Evolutionary conservation across 2,797 vertebrate genomes (phyloP).

Genomic region (Manis javanica): DNA sequence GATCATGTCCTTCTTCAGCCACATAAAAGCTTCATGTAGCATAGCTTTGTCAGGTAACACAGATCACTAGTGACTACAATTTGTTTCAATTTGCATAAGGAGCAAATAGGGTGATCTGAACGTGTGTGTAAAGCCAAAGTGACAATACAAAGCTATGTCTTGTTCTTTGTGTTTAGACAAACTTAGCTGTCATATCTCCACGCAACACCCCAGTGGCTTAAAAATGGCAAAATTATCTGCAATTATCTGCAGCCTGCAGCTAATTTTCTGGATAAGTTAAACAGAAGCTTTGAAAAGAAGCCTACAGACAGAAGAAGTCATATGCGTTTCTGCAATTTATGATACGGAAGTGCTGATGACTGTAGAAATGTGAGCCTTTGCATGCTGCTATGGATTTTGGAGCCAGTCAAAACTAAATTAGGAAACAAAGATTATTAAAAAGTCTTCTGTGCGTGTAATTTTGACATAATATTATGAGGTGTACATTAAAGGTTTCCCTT

Average conservation of each 20-base stretch:
- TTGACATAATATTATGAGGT: constrained; percentile 85
- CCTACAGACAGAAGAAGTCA: constrained; percentile 75
- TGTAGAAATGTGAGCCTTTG: constrained; percentile 88
- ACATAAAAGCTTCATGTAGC: not conserved
- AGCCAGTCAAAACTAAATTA: constrained; percentile 93
- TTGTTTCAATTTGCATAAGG: constrained; percentile 59
- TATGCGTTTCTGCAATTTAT: constrained; percentile 84
- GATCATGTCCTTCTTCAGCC: not conserved
- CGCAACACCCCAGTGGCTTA: constrained; percentile 58
- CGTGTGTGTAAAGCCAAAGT: constrained; percentile 24
- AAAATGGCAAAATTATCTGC: constrained; percentile 80
- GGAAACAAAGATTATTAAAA: constrained; percentile 92
- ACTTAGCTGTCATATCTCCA: constrained; percentile 57
- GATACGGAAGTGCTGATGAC: constrained; percentile 90
- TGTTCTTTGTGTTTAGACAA: constrained; percentile 76
- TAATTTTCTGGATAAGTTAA: constrained; percentile 79
- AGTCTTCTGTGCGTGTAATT: constrained; percentile 85
- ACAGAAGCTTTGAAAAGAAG: constrained; percentile 79
- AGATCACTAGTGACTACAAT: constrained; percentile 50
- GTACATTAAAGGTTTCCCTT: constrained; percentile 85
- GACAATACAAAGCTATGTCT: constrained; percentile 45
- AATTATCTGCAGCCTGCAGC: constrained; percentile 76
- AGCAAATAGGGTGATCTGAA: not conserved
- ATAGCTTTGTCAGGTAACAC: constrained; percentile 53
- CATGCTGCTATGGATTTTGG: constrained; percentile 89